Conservation (phyloP, 2,113 vertebrate species). For the Catharus bicknelli region DNA sequence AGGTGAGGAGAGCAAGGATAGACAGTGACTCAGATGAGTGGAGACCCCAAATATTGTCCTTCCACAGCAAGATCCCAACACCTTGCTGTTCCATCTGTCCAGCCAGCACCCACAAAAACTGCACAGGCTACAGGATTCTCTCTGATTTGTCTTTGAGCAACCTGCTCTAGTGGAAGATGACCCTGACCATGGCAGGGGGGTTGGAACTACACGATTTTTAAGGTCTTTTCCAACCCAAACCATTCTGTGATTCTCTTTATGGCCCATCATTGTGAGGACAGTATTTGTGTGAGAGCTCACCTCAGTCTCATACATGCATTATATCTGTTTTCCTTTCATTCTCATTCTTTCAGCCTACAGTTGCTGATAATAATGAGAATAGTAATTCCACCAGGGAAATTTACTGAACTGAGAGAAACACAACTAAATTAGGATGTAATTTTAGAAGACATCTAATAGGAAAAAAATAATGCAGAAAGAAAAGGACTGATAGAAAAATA, state of each 20-base stretch:
- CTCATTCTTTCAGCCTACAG: background rate
- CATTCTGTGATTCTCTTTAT: background rate
- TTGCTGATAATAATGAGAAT: background rate
- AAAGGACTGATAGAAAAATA: background rate
- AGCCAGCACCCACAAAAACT: background rate
- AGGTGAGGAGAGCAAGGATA: background rate
- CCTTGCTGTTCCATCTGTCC: background rate
- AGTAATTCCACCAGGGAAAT: background rate
- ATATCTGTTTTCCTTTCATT: background rate
- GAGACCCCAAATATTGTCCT: background rate
- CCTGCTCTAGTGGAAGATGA: background rate
- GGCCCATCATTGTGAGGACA: background rate
- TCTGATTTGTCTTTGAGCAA: background rate
- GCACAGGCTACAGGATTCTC: background rate
- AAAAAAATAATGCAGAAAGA: background rate
- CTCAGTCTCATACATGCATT: background rate
- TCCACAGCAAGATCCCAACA: background rate
- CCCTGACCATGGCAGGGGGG: background rate
- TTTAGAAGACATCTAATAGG: background rate
- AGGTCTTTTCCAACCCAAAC: background rate
- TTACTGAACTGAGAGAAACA: background rate
- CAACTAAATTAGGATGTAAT: background rate
- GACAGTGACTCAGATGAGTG: background rate
- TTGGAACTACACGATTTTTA: background rate
- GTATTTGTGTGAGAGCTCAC: background rate